Evolutionary conservation across 1,140 invertebrate species (phyloP).

Genomic region (Tribolium madens): DNA sequence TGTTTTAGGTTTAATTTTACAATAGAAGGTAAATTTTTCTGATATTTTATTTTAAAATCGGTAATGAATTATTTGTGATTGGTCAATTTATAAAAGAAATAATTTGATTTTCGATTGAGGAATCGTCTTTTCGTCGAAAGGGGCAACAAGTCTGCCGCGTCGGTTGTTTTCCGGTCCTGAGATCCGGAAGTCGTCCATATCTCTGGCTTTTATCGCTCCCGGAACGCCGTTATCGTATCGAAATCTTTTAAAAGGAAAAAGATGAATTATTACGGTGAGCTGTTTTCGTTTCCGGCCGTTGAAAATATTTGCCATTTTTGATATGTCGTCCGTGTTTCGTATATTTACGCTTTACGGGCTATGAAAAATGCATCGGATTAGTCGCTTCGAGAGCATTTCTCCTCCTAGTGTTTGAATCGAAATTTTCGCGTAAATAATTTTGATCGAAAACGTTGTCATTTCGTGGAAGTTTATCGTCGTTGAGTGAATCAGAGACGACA

Average conservation of each 20-base stretch:
- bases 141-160: not conserved
- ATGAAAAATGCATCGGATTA: conserved; percentile 55
- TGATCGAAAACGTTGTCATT: conserved; percentile 9
- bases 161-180: conserved; percentile 11
- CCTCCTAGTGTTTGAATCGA: not conserved
- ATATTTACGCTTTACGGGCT: conserved; percentile 54
- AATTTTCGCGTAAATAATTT: no score
- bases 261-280: conserved; percentile 27
- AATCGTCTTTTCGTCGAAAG: no score
- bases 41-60: no score
- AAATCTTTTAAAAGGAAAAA: not conserved
- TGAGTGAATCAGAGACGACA: conserved; percentile 12
- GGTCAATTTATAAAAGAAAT: no score
- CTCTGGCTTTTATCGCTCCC: conserved; percentile 19
- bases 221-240: conserved; percentile 12
- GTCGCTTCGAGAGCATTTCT: not conserved
- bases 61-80: no score
- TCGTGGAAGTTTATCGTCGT: conserved; percentile 22
- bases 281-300: conserved; percentile 30
- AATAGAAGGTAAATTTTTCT: no score
- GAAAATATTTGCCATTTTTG: conserved; percentile 11
- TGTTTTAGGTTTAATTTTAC: no score
- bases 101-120: no score
- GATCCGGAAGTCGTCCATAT: conserved; percentile 26
- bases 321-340: conserved; percentile 20